Conservation (phyloP, 2,113 vertebrate species). For the Mormyrus iriodes region DNA sequence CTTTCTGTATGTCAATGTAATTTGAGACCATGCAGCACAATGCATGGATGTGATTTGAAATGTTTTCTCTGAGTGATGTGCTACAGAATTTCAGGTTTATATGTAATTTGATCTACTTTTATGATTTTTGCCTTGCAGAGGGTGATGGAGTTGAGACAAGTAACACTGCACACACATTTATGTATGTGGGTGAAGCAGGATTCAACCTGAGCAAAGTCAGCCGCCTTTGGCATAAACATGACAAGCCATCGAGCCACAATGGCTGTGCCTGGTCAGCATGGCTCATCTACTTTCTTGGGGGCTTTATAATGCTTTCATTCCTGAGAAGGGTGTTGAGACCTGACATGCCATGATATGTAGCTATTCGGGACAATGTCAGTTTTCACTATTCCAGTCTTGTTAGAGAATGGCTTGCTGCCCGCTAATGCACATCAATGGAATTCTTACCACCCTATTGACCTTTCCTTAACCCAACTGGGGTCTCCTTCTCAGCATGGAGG, state of each 20-base stretch:
- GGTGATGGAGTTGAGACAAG: background rate
- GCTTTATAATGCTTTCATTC: slow-evolving; percentile 5
- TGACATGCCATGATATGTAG: slow-evolving; percentile 13
- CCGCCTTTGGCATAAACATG: too few species aligned
- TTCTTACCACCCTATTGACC: background rate
- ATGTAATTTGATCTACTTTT: background rate
- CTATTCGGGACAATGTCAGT: slow-evolving; percentile 10
- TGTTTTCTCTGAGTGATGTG: background rate
- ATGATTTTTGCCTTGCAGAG: background rate
- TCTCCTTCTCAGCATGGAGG: background rate
- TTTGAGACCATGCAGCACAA: background rate
- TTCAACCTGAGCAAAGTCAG: background rate
- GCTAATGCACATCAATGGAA: background rate
- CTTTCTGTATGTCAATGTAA: background rate
- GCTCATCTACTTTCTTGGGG: background rate
- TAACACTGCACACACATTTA: background rate
- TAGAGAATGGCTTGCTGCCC: slow-evolving; percentile 16
- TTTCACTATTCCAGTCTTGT: slow-evolving; percentile 16
- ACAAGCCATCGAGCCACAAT: background rate
- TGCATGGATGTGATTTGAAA: slow-evolving; percentile 13
- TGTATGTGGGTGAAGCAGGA: background rate
- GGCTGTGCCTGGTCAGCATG: background rate
- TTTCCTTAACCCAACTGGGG: background rate
- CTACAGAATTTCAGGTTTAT: slow-evolving; percentile 12
- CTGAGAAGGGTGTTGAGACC: slow-evolving; percentile 7